A percentile compares a stretch with the other conserved stretches of the same genome.
Conservation (phyloP, 53 echinoderm and acorn worm genomes). For the Echinarachnius parma region DNA sequence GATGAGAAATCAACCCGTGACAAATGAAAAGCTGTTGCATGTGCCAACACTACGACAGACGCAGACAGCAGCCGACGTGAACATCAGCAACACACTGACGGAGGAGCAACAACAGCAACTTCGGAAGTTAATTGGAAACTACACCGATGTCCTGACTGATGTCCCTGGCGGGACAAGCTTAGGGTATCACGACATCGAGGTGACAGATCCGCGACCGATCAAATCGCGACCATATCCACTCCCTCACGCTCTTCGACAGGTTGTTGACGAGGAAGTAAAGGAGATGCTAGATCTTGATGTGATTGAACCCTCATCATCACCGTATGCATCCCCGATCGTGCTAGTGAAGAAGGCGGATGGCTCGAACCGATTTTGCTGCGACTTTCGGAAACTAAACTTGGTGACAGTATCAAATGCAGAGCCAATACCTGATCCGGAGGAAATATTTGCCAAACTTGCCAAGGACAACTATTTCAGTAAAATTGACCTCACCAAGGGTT, state of each 20-base stretch:
- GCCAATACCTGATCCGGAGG: constrained; percentile 31
- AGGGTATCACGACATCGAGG: constrained; percentile 44
- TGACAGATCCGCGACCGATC: constrained; percentile 40
- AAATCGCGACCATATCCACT: constrained; percentile 43
- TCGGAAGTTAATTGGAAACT: constrained; percentile 19
- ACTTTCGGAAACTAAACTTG: constrained; percentile 31
- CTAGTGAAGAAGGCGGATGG: constrained; percentile 33
- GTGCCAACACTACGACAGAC: background rate
- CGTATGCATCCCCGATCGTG: constrained; percentile 35
- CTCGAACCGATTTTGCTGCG: constrained; percentile 27
- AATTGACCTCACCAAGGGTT: constrained; percentile 44
- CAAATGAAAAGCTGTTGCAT: background rate
- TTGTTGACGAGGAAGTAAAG: constrained; percentile 21
- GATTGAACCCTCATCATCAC: constrained; percentile 23
- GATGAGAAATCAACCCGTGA: too few relatives aligned
- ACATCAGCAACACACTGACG: background rate
- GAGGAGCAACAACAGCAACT: constrained; percentile 7
- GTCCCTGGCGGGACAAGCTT: constrained; percentile 52
- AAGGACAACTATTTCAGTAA: constrained; percentile 44
- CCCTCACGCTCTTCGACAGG: constrained; percentile 26
- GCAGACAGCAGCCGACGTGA: constrained; percentile 23
- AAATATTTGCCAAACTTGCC: constrained; percentile 42
- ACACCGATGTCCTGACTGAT: constrained; percentile 46
- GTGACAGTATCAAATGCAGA: constrained; percentile 46
- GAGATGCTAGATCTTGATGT: constrained; percentile 34